phyloP scores from a whole-genome alignment of 2,888 invertebrate species.

The Lepeophtheirus nordmannii region DNA sequence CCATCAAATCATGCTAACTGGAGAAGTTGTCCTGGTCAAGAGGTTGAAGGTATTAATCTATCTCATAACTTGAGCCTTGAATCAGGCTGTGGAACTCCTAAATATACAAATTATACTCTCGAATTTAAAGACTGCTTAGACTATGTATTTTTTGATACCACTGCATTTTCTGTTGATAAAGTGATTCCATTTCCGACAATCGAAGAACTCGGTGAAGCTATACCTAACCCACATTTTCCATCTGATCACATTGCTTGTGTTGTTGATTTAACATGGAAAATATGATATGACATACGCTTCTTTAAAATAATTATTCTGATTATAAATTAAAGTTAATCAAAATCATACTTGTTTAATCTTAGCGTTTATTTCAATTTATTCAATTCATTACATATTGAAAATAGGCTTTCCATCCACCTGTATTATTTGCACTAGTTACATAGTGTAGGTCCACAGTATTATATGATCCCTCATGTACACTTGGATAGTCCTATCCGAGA shows the following conservation, averaged over 20 bases:
- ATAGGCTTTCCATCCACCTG: constrained; percentile 14
- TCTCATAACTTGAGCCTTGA: constrained; percentile 47
- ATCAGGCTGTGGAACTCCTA: constrained; percentile 68
- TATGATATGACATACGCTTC: too few species aligned
- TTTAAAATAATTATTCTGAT: not conserved
- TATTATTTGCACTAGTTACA: constrained; percentile 1
- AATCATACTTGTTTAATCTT: too few species aligned
- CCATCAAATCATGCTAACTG: constrained; percentile 53
- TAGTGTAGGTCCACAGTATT: constrained; percentile 1
- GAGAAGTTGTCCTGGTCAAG: constrained; percentile 41
- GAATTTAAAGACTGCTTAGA: constrained; percentile 73
- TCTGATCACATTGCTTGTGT: constrained; percentile 84
- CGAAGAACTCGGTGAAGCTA: constrained; percentile 58
- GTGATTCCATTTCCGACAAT: constrained; percentile 63
- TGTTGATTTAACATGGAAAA: constrained; percentile 51
- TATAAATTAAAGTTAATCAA: too few species aligned
- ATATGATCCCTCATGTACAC: not conserved
- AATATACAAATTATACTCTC: constrained; percentile 66
- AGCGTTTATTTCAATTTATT: not conserved
- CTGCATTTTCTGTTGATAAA: constrained; percentile 47
- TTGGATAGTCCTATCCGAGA: not conserved
- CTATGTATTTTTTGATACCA: constrained; percentile 68
- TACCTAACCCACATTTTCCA: constrained; percentile 77
- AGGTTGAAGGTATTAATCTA: constrained; percentile 46
- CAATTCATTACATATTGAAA: not conserved